phyloP scores from a whole-genome alignment of 1,140 invertebrate species.

The Mesaphorura yosii region DNA sequence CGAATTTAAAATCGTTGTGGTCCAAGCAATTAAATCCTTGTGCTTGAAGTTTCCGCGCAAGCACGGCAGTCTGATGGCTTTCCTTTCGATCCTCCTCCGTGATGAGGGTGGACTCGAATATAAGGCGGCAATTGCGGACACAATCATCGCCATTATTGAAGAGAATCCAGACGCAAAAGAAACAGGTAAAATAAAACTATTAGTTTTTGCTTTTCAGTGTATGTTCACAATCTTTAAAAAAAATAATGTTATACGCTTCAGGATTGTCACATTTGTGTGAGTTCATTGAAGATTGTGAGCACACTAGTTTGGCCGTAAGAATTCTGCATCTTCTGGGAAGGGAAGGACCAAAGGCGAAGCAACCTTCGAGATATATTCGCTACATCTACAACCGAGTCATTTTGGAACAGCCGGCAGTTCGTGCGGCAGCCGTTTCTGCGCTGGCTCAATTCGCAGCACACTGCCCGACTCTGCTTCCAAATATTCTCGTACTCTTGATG shows the following conservation, averaged over 20 bases:
- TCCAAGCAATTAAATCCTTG: constrained; percentile 58
- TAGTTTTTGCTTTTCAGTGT: background rate
- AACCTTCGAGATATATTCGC: constrained; percentile 90
- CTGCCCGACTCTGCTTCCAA: constrained; percentile 78
- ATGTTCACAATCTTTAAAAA: background rate
- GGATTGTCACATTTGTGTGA: constrained; percentile 93
- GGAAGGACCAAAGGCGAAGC: constrained; percentile 88
- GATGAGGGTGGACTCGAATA: constrained; percentile 97
- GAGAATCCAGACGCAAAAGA: constrained; percentile 93
- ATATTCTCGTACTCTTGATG: constrained; percentile 56
- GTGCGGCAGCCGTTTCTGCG: constrained; percentile 91
- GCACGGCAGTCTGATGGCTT: constrained; percentile 89
- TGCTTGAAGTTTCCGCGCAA: constrained; percentile 96
- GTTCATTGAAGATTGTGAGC: constrained; percentile 99
- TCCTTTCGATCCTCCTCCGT: constrained; percentile 87
- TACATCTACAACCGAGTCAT: constrained; percentile 99
- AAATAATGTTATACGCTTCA: constrained; percentile 26
- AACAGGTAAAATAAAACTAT: constrained; percentile 46
- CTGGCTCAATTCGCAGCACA: constrained; percentile 94
- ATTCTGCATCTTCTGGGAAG: constrained; percentile 94
- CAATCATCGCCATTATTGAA: constrained; percentile 95
- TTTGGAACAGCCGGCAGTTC: constrained; percentile 83
- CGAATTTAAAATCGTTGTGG: constrained; percentile 98
- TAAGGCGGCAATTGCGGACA: constrained; percentile 96
- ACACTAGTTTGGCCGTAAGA: constrained; percentile 87